Base-by-base conservation (phyloP, 2,113 vertebrate genomes). In the Melozone crissalis region DNA sequence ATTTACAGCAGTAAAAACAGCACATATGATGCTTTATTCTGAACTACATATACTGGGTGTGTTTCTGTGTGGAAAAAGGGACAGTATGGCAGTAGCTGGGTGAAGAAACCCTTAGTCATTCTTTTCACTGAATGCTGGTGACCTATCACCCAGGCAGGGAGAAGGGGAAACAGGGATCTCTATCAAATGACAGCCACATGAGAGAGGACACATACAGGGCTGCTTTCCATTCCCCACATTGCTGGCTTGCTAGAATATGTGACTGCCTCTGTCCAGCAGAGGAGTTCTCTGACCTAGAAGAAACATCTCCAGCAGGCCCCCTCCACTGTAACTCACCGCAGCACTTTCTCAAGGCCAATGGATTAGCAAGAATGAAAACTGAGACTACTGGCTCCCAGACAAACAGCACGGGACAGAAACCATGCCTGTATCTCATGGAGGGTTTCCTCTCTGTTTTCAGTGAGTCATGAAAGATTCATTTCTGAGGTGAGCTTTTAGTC, bases 391-490 rank as follows among this genome's bases (percentile, higher is more conserved):
- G 94, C 95, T 91, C 72, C 22, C 27, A 76, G 75, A 86, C 85
- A 87, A 88, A 84, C 15, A 79, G 75, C 67, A 66, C 2, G 3
- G 61, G 77, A 66, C 68, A 90, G 68, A 92, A 94, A 73, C 27
- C 12, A 47, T 23, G 65, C 9, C 79, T 75, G 35, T 57, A 49
- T 41, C 80, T 95, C 49, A 81, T 44, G 37, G 18, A 93, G 46
- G 31, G 57, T 46, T 96, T 94, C 79, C 88, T 93, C 87, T 91
- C 84, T 79, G 78, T 72, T 95, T 95, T 89, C 95, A 88, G 61
- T 52, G 83, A 90, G 80, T 90, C 80, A 92, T 89, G 75, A 86
- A 96, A 96, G 68, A 95, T 92, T 88, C 1, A 88, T 94, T 96
- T 90, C 87, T 77, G 67, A 91, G 78, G 63, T 77, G 33, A 95